These are phyloP conservation scores for Tragopan temminckii DNA, from an alignment of 2,797 vertebrate species.

Conservation along the genomic window DNA sequence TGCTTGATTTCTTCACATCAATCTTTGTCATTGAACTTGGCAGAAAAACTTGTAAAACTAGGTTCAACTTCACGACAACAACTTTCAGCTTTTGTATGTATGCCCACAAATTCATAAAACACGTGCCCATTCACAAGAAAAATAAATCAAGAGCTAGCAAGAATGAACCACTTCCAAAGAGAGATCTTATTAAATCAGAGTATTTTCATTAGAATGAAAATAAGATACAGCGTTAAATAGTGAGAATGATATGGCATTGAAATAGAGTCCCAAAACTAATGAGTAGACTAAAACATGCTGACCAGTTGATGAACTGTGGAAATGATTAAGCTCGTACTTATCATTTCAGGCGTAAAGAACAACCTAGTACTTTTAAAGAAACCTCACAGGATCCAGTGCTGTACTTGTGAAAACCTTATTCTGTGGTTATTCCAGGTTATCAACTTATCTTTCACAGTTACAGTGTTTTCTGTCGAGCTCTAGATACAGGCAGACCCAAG, in stretches of 20 bases:
- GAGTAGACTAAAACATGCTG: not conserved
- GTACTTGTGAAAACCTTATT: not conserved
- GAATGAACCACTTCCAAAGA: not conserved
- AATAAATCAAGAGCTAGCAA: not conserved
- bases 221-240: not conserved
- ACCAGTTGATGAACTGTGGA: not conserved
- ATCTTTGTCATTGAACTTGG: not conserved
- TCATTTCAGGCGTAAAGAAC: not conserved
- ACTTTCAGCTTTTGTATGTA: not conserved
- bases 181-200: not conserved
- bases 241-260: not conserved
- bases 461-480: not conserved
- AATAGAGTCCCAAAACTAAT: not conserved
- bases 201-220: not conserved
- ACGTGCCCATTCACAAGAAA: not conserved
- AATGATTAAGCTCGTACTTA: not conserved
- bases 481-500: not conserved
- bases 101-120: not conserved
- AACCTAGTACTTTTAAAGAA: not conserved
- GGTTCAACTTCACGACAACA: not conserved
- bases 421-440: not conserved
- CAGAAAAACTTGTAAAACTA: not conserved
- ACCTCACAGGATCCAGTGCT: not conserved
- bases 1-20: not conserved
- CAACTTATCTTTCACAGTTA: not conserved